Evolutionary conservation across 2,113 vertebrate genomes (phyloP).

Genomic region (Psephotus haematonotus): DNA sequence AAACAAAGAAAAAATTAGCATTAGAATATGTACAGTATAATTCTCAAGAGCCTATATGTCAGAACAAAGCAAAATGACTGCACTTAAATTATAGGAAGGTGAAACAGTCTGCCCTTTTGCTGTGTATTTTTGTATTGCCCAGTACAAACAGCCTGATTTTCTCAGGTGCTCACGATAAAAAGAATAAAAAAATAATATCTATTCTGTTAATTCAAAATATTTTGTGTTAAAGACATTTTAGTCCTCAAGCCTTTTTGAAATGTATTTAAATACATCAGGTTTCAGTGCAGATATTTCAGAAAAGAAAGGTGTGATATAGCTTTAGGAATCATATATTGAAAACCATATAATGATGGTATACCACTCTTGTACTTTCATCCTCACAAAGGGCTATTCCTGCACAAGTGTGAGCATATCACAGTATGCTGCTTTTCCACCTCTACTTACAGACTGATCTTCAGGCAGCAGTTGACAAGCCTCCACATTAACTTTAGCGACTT

Average conservation of each 20-base stretch:
- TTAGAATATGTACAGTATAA: background rate
- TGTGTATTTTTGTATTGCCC: background rate
- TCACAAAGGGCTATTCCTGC: background rate
- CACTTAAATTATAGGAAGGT: background rate
- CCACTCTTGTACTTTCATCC: background rate
- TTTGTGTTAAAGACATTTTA: background rate
- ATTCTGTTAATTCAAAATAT: background rate
- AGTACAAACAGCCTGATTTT: background rate
- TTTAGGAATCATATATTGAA: background rate
- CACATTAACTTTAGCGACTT: conserved; percentile 5
- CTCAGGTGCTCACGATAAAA: background rate
- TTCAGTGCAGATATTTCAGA: background rate
- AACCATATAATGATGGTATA: background rate
- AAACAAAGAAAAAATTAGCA: background rate
- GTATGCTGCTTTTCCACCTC: background rate
- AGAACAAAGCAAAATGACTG: background rate
- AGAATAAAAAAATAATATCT: background rate
- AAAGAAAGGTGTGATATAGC: background rate
- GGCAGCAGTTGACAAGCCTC: conserved; percentile 55
- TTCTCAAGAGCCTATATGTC: background rate
- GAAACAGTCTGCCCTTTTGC: background rate
- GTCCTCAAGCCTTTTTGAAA: background rate
- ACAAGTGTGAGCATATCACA: background rate
- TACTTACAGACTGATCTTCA: conserved; percentile 63
- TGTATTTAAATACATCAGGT: background rate